Evolutionary conservation across 1,140 invertebrate genomes (phyloP).

Genomic region (Potamilus streckersoni): DNA sequence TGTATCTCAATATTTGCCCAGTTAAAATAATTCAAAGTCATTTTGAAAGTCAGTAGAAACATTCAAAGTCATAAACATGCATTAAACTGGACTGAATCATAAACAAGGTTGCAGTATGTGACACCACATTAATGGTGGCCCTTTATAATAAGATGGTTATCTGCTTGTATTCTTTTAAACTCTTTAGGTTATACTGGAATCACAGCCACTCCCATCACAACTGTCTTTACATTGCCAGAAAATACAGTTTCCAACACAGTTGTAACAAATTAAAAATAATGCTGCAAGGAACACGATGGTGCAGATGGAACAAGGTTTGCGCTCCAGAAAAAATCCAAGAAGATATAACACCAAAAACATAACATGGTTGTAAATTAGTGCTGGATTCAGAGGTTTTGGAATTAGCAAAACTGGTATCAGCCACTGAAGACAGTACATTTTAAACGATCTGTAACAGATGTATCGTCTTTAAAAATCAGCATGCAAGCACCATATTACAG

Average conservation of each 20-base stretch:
- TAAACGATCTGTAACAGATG: background rate
- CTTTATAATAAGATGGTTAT: no score
- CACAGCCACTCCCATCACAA: slow-evolving; percentile 46
- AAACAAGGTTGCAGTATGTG: no score
- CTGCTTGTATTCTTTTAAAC: no score
- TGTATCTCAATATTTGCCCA: no score
- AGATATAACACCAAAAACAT: slow-evolving; percentile 96
- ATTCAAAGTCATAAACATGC: no score
- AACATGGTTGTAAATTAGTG: slow-evolving; percentile 93
- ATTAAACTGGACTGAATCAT: no score
- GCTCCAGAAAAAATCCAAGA: slow-evolving; percentile 88
- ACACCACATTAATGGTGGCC: no score
- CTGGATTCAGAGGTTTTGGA: slow-evolving; percentile 94
- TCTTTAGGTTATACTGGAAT: slow-evolving; percentile 6
- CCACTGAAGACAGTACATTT: slow-evolving; percentile 99
- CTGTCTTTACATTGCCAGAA: slow-evolving; percentile 77
- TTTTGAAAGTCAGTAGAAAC: no score
- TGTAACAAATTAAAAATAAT: slow-evolving; percentile 94
- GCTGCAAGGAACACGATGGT: slow-evolving; percentile 91
- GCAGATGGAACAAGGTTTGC: slow-evolving; percentile 97
- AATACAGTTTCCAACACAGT: slow-evolving; percentile 92
- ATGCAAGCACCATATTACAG: no score
- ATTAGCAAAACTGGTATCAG: slow-evolving; percentile 95
- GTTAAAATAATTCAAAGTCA: no score
- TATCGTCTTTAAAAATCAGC: no score